Conservation (phyloP, 2,113 vertebrate genomes). For the Acanthochromis polyacanthus region DNA sequence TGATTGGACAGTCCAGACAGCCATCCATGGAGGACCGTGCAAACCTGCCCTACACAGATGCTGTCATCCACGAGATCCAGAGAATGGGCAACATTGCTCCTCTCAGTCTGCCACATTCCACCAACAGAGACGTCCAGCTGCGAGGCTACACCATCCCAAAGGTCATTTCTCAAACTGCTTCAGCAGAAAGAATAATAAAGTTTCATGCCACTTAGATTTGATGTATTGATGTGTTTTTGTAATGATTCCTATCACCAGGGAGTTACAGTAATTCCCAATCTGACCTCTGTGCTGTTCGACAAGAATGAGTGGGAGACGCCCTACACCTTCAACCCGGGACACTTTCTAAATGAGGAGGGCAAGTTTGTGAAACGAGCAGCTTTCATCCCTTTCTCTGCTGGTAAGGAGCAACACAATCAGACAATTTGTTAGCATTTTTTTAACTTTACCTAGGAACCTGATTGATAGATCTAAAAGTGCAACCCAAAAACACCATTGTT, state of each 20-base stretch:
- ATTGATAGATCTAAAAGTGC: too few species aligned
- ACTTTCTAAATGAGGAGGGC: slow-evolving; percentile 86
- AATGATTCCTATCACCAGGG: slow-evolving; percentile 70
- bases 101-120: slow-evolving; percentile 74
- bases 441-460: too few species aligned
- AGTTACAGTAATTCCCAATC: slow-evolving; percentile 58
- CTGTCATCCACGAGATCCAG: slow-evolving; percentile 87
- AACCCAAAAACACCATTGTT: too few species aligned
- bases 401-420: too few species aligned
- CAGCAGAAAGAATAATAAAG: fast-evolving
- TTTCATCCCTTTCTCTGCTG: slow-evolving; percentile 88
- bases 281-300: slow-evolving; percentile 84
- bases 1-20: slow-evolving; percentile 72
- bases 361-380: slow-evolving; percentile 75
- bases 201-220: background rate
- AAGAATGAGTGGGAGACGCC: slow-evolving; percentile 70
- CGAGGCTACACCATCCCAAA: slow-evolving; percentile 60
- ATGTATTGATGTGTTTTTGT: background rate
- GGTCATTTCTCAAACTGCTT: background rate
- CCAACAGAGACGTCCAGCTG: slow-evolving; percentile 67
- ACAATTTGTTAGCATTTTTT: too few species aligned
- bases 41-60: slow-evolving; percentile 86
- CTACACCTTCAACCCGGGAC: slow-evolving; percentile 85
- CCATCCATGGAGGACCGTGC: slow-evolving; percentile 78
- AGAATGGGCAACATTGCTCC: slow-evolving; percentile 84